A percentile compares a stretch with the other conserved stretches of the same genome.
Evolutionary conservation across 2,113 vertebrate genomes (phyloP).

Genomic region (Rafetus swinhoei): DNA sequence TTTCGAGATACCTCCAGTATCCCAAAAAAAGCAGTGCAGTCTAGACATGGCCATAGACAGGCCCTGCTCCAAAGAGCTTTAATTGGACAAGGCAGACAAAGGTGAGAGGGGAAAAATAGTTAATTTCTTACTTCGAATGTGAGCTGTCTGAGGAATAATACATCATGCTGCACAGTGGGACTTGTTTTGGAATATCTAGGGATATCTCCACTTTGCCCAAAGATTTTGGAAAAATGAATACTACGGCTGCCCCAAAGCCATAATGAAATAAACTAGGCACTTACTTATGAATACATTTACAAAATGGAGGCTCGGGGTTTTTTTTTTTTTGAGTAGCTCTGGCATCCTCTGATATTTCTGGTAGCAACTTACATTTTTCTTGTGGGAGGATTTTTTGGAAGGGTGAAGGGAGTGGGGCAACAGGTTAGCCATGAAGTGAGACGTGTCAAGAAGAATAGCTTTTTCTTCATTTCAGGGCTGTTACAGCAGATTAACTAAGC

Average conservation of each 20-base stretch:
- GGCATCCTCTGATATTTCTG: neutral
- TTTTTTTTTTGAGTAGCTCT: neutral
- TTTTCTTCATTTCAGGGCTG: neutral
- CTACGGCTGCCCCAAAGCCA: accelerated
- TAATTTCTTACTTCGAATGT: neutral
- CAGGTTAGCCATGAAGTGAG: neutral
- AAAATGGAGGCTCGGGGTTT: neutral
- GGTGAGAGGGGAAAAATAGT: neutral
- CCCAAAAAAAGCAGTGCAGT: no score
- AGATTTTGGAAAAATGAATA: neutral
- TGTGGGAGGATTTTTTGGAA: neutral
- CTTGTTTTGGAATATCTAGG: neutral
- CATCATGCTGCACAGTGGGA: accelerated
- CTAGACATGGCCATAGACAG: neutral
- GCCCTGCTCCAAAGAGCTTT: neutral
- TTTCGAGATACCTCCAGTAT: no score
- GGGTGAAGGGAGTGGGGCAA: neutral
- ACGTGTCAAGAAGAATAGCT: neutral
- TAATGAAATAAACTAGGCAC: neutral
- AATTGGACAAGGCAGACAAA: neutral
- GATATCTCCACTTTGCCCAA: neutral
- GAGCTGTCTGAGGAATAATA: neutral
- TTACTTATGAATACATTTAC: neutral
- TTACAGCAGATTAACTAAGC: constrained; percentile 45
- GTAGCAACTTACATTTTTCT: neutral